Conservation (phyloP, 2,113 vertebrate genomes). For the Micromys minutus region DNA sequence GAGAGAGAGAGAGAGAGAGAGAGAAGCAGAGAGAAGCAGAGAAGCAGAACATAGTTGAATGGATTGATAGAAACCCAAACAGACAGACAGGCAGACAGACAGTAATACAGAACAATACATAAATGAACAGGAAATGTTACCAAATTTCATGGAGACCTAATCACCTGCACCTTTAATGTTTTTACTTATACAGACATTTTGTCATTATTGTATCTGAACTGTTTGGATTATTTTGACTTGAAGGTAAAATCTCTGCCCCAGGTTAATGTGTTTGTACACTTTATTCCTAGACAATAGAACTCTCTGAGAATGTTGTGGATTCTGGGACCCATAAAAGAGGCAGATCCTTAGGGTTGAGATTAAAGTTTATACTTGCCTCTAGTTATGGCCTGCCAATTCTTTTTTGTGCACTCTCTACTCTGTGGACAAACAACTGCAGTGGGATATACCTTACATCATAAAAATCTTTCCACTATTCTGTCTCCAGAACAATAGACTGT, state of each 20-base stretch:
- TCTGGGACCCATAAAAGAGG: background rate
- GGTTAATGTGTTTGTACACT: too few relatives aligned
- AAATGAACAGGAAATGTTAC: background rate
- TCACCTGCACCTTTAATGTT: background rate
- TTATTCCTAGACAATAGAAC: background rate
- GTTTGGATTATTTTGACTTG: background rate
- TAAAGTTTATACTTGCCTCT: background rate
- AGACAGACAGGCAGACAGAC: background rate
- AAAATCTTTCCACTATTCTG: too few relatives aligned
- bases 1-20: background rate
- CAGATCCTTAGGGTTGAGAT: too few relatives aligned
- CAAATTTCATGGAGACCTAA: background rate
- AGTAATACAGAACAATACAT: accelerated
- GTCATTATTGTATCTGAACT: background rate
- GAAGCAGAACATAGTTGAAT: background rate
- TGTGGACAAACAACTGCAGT: background rate
- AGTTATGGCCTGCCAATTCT: background rate
- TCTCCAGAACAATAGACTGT: background rate
- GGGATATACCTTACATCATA: too few relatives aligned
- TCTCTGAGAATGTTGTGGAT: background rate
- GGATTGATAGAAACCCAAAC: too few relatives aligned
- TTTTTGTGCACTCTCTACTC: background rate
- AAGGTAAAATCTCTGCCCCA: background rate
- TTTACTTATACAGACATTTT: background rate
- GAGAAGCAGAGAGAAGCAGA: background rate